Base-by-base conservation (phyloP, 92 coral and sea anemone species). In the Metridium senile region DNA sequence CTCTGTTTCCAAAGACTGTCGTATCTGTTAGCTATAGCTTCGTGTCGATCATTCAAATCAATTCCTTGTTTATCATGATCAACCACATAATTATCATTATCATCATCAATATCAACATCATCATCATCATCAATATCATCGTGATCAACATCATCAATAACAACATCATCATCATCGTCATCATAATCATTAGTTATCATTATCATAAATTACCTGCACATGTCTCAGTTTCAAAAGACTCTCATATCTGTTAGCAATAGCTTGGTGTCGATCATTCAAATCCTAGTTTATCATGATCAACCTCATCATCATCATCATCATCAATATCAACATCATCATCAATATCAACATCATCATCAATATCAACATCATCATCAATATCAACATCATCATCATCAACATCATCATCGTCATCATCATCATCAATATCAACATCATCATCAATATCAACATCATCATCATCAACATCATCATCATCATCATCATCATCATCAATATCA, bases 1-100 rank as follows among this genome's bases (percentile, higher is more conserved):
- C 99, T 90, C 75, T 95, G 99, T 83, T 87, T 89, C 47, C 93
- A 84, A n/a, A n/a, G n/a, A n/a, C n/a, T n/a, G n/a, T n/a, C n/a
- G n/a, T n/a, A n/a, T n/a, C n/a, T n/a, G n/a, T n/a, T n/a, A n/a
- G n/a, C n/a, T n/a, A n/a, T n/a, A 8, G 77, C 81, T 23, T 87
- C 93, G 19, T 82, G 86, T 28, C 92, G 85, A 0, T 93, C 91
- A 62, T 77, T 71, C n/a, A 93, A 65, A 61, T 85, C 84, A 49
- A 87, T 84, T 11, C 86, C 84, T 27, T 89, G 78, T 43, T 93
- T 90, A 18, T 84, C 89, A 74, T n/a, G n/a, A n/a, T n/a, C n/a
- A n/a, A n/a, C n/a, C n/a, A n/a, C n/a, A n/a, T n/a, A n/a, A n/a
- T n/a, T n/a, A n/a, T n/a, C n/a, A n/a, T n/a, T n/a, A n/a, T n/a